These are phyloP conservation scores for Liposcelis brunnea DNA, from an alignment of 2,888 invertebrate genomes.

Conservation along the genomic window DNA sequence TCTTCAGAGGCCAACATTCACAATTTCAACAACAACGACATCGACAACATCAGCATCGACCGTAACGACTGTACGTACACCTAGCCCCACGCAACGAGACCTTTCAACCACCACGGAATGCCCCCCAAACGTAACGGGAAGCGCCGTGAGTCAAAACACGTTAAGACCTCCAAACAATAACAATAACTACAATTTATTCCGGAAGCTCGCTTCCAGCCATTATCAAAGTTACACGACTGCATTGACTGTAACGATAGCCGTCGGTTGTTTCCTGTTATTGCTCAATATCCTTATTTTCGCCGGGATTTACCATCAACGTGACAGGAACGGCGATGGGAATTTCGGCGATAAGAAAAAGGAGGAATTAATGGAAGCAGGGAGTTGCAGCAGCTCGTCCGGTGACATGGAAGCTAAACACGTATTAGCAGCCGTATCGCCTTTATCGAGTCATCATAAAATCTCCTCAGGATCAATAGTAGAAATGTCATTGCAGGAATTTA, in stretches of 20 bases:
- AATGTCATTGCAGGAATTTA: conserved; percentile 43
- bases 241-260: conserved; percentile 70
- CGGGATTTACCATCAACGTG: conserved; percentile 73
- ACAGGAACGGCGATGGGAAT: conserved; percentile 26
- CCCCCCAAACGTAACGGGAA: conserved; percentile 42
- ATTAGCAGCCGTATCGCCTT: conserved; percentile 22
- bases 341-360: conserved; percentile 56
- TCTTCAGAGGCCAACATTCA: conserved; percentile 43
- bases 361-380: conserved; percentile 53
- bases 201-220: conserved; percentile 62
- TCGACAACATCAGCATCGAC: conserved; percentile 25
- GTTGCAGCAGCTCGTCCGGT: conserved; percentile 41
- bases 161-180: conserved; percentile 24
- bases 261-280: conserved; percentile 64
- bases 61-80: conserved; percentile 21
- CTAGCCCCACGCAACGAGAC: conserved; percentile 13
- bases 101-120: conserved; percentile 52
- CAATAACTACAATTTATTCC: conserved; percentile 46
- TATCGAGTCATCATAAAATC: conserved; percentile 21
- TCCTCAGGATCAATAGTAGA: conserved; percentile 35
- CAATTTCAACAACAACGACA: conserved; percentile 29
- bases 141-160: conserved; percentile 15
- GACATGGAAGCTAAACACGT: conserved; percentile 22
- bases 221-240: conserved; percentile 82
- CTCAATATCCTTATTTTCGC: conserved; percentile 75